Evolutionary conservation across 2,797 vertebrate genomes (phyloP), one percentile per base, ranked within the genome.

Genomic region (Malurus leucopterus): DNA sequence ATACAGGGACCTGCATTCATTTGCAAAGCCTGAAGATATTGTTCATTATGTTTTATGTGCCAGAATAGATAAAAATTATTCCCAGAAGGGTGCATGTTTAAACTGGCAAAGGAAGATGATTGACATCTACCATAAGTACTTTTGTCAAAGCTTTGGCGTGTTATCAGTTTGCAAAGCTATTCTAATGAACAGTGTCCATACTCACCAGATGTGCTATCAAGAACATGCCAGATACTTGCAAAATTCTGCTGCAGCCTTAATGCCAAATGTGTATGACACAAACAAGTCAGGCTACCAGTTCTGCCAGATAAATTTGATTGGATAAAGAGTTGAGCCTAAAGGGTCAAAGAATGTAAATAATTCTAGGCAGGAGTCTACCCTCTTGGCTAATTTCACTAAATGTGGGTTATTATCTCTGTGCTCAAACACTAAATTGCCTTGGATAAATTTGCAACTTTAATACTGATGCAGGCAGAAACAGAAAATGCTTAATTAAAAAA

Each of bases 41-140:
- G 85, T 81, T 93, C 91, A 89, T 95, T 92, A 90, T 64, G 76
- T 75, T 88, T 93, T 34, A 70, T 47, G 47, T 87, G 69, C 41
- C 74, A 83, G 73, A 95, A 88, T 40, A 61, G 62, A 92, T 82
- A 55, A 92, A 86, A 86, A 61, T 53, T 86, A 83, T 84, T 90
- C 92, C 77, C 76, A 92, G 72, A 90, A 91, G 90, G 78, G n/a
- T 54, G 65, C 38, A 10, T 65, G 77, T 77, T 93, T 94, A 92
- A 91, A 85, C 50, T 90, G 68, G 55, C 44, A 91, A 72, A 82
- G 67, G 75, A 91, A 91, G 93, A 89, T 88, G 84, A 93, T 50
- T 92, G 84, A 67, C 87, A 72, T 84, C 57, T 92, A 92, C 75
- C 95, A 78, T 89, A 92, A 95, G 83, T 86, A 91, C 62, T 95